Evolutionary conservation across 2,113 vertebrate species (phyloP), one percentile per base, ranked within the genome.

Genomic region (Gymnocephalus cernua): DNA sequence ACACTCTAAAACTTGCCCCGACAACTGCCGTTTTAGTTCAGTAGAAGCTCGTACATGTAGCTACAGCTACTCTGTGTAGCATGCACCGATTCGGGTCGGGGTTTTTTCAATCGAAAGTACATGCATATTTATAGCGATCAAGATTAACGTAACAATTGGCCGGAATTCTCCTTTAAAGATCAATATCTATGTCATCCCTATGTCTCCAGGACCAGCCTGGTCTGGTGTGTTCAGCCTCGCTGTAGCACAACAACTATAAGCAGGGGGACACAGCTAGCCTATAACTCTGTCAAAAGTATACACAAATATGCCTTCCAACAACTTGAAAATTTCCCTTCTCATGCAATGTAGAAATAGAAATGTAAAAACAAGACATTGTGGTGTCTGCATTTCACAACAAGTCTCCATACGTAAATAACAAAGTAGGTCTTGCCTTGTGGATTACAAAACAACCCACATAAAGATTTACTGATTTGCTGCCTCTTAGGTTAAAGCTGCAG

Each of bases 351-450:
- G 54, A 69, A 68, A 77, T n/a, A 56, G 35, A 23, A 74, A 68
- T 0, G 15, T 69, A 19, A 58, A 80, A 83, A 66, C 70, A 88
- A 76, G 65, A 74, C 71, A 2, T 9, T 70, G 77, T 53, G 82
- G 87, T 82, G 74, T 68, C 6, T 29, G 67, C 23, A 44, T 88
- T 85, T 74, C 82, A 68, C 70, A 82, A 85, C 75, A 78, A 69
- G 73, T 82, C 78, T 87, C 75, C n/a, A 15, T 76, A 47, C 51
- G n/a, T 74, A 63, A 48, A 83, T 72, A 50, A 73, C 25, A 71
- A 85, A 79, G 53, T 73, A 79, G 86, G 77, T 84, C 82, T 63
- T 50, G 63, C 21, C 68, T 77, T 41, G 73, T 0, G 25, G 25
- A 57, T 80, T 70, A 50, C 62, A 82, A 83, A 73, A 83, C 64